Base-by-base conservation (phyloP, 2,113 vertebrate species). In the Mellivora capensis region DNA sequence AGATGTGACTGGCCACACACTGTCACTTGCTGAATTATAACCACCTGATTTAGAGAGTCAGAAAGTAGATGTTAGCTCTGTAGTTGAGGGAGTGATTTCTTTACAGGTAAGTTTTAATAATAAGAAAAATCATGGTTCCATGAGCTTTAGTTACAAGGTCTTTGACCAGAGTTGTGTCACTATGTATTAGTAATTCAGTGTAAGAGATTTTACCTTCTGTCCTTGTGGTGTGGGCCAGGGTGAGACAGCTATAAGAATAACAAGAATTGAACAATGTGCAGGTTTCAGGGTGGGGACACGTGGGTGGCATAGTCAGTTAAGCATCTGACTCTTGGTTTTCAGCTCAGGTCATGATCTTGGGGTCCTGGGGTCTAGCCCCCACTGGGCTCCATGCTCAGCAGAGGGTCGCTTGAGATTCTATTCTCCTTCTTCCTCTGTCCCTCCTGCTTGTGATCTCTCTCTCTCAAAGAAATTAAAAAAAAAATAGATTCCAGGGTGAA, bases 1-100 rank as follows among this genome's bases (percentile, higher is more conserved):
- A 80, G 31, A 57, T 44, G 21, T 49, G 25, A 67, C 20, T 76
- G 54, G 54, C 37, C 67, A 69, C 25, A 81, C 34, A 67, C 15
- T 13, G 31, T 97, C 80, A 85, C 14, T 79, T 96, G 79, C 72
- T 93, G 42, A 93, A 91, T 89, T 93, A 91, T 67, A 94, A 39
- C 25, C n/a, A 31, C 21, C 6, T 79, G 62, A 88, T 97, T 76
- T 84, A 94, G 72, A 93, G 72, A 90, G 80, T 85, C 42, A 91
- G 34, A 74, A 96, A 31, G 52, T 86, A 31, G 14, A 69, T 92
- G 71, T 90, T 82, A 59, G 44, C 3, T 94, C 29, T 96, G 31
- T 27, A 94, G 49, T 90, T 2, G 57, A 52, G 57, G 79, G 31
- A 83, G 0, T 93, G 81, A 90, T 94, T 93, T 94, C 37, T 95